phyloP scores from a whole-genome alignment of 2,888 invertebrate genomes.

The Ommatoiulus sabulosus region DNA sequence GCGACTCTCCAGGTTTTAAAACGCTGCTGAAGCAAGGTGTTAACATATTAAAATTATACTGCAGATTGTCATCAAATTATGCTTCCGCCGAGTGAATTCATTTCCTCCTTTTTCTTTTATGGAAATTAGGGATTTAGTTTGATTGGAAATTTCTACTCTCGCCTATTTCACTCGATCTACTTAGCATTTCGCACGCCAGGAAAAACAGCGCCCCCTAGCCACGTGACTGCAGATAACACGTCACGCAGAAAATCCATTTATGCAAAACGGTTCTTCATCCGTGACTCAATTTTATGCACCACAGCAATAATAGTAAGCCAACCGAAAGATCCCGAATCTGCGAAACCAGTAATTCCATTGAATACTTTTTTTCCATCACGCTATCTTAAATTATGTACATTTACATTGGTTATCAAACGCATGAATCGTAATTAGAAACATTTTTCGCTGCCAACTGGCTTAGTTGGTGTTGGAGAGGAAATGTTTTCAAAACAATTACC shows the following conservation, averaged over 20 bases:
- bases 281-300: slow-evolving; percentile 40
- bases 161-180: background rate
- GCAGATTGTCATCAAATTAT: slow-evolving; percentile 6
- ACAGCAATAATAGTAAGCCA: slow-evolving; percentile 10
- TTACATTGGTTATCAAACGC: background rate
- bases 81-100: slow-evolving; percentile 13
- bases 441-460: background rate
- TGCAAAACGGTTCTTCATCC: slow-evolving; percentile 23
- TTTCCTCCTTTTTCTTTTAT: background rate
- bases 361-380: slow-evolving; percentile 11
- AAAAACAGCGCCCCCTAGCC: background rate
- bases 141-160: background rate
- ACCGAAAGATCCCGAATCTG: background rate
- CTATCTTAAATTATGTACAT: background rate
- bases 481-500: background rate
- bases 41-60: background rate
- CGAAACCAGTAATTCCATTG: background rate
- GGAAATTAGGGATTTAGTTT: slow-evolving; percentile 28
- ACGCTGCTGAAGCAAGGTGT: background rate
- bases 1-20: background rate
- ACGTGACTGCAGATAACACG: slow-evolving; percentile 7
- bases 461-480: background rate
- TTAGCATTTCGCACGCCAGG: background rate
- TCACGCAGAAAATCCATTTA: slow-evolving; percentile 36
- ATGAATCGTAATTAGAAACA: slow-evolving; percentile 31